Conservation (phyloP, 2,113 vertebrate species). For the Ictalurus punctatus region DNA sequence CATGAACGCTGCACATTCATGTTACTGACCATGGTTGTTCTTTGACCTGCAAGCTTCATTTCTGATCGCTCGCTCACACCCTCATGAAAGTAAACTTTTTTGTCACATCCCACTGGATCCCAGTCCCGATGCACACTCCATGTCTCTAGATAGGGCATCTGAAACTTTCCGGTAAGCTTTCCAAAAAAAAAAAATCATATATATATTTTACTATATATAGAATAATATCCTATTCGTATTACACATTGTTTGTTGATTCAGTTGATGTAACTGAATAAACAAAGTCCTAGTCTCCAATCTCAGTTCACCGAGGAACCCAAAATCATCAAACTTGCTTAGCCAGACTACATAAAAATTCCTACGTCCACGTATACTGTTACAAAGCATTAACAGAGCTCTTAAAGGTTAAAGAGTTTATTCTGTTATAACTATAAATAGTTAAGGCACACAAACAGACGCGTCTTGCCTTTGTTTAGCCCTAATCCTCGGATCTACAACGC, state of each 20-base stretch:
- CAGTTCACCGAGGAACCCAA: background rate
- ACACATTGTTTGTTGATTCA: background rate
- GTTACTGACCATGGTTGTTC: background rate
- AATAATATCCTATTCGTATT: background rate
- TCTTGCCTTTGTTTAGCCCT: conserved; percentile 45
- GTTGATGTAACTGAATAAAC: too few species aligned
- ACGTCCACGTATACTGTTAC: background rate
- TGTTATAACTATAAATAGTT: conserved; percentile 27
- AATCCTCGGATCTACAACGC: conserved; percentile 56
- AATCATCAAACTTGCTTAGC: background rate
- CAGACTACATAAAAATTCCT: background rate
- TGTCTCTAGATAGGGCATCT: background rate
- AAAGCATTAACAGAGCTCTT: background rate
- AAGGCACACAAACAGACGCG: conserved; percentile 29
- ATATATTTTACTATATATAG: too few species aligned
- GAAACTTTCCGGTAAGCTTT: background rate
- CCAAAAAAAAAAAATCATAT: background rate
- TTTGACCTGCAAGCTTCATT: background rate
- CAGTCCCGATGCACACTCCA: background rate
- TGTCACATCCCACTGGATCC: background rate
- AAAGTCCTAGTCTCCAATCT: too few species aligned
- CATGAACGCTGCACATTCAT: background rate
- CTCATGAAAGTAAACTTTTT: background rate
- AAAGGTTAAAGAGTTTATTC: conserved; percentile 28
- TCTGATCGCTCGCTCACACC: background rate